Base-by-base conservation (phyloP, 2,113 vertebrate species). In the Leucoraja erinaceus region DNA sequence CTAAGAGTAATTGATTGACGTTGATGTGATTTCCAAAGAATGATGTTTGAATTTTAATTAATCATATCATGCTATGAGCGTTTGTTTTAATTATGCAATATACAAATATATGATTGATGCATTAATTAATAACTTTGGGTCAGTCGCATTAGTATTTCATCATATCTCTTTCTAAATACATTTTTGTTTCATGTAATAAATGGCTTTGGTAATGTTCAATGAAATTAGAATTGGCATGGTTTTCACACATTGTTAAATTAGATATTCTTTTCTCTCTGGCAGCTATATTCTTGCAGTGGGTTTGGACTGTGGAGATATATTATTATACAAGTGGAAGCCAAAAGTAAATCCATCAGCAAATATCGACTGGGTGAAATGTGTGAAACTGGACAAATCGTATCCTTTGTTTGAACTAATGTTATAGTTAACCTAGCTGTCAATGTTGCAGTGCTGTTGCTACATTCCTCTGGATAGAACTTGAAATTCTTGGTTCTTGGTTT, bases 241-340 rank as follows among this genome's bases (percentile, higher is more conserved):
- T 31, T 66, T 63, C 33, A 10, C 12, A 11, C 4, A 33, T 22
- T 90, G 20, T 70, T 28, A 91, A 72, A 47, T 47, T 10, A 10
- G 93, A 93, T 61, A 56, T 33, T 3, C 93, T 94, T 16, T 68
- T 94, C 54, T 95, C 93, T 94, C 94, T 84, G 16, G 28, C 63
- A 98, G 99, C 72, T 99, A 97, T 18, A 94, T 99, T 93, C 61
- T 99, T 93, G 98, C 98, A 12, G 94, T 98, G 93, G 99, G 99
- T 72, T 95, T 99, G 95, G 98, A 99, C 92, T 95, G 94, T 54
- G 99, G 99, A 84, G 97, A 95, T 93, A 98, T 99, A 94, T 84
- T 95, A 47, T 94, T 99, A 93, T 97, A 97, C 93, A 97, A 96
- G 0, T 99, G 99, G 98, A 97, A 95, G 86, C 96, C 96, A 77